Conservation (phyloP, 2,113 vertebrate species). For the Amphilophus citrinellus region DNA sequence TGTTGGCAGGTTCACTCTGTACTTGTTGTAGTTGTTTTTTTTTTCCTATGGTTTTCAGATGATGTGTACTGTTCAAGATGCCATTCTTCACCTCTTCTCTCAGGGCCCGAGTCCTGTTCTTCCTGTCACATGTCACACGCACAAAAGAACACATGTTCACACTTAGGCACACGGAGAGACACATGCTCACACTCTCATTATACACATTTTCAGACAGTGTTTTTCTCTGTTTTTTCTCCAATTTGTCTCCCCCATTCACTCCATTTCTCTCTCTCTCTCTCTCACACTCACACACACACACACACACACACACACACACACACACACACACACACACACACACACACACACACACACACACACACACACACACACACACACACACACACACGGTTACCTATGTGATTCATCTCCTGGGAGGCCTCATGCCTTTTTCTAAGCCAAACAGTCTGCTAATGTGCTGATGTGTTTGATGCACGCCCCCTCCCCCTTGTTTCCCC, state of each 20-base stretch:
- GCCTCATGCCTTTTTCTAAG: constrained; percentile 48
- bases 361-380: background rate
- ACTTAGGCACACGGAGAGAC: constrained; percentile 15
- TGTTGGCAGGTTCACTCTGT: constrained; percentile 22
- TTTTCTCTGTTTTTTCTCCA: background rate
- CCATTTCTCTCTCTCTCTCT: background rate
- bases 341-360: background rate
- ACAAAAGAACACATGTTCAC: constrained; percentile 28
- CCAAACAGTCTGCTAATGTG: constrained; percentile 66
- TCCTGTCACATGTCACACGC: constrained; percentile 31
- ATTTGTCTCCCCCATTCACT: constrained; percentile 6
- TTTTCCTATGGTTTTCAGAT: constrained; percentile 13
- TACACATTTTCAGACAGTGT: constrained; percentile 7
- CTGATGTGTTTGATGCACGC: constrained; percentile 55
- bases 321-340: background rate
- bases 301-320: background rate
- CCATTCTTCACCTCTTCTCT: constrained; percentile 37
- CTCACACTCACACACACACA: background rate
- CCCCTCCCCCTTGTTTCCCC: constrained; percentile 11
- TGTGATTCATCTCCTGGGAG: constrained; percentile 52
- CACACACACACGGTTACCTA: constrained; percentile 26
- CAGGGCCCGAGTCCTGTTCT: constrained; percentile 11
- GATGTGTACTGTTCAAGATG: constrained; percentile 55
- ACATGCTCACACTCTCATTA: constrained; percentile 26
- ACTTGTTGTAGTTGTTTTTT: background rate